Evolutionary conservation across 2,113 vertebrate species (phyloP).

Genomic region (Mesitornis unicolor): DNA sequence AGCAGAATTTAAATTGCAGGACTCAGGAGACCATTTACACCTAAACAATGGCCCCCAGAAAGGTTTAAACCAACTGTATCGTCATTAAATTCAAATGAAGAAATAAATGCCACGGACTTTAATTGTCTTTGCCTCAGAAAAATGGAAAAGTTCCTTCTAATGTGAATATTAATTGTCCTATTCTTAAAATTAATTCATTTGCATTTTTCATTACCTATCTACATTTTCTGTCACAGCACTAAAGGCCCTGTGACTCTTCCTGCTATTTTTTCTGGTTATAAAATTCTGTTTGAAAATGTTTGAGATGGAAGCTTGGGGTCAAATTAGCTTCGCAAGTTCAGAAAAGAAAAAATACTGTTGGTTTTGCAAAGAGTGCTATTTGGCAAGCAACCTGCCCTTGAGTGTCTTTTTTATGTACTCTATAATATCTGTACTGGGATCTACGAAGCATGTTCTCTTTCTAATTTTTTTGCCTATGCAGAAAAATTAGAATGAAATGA

Average conservation of each 20-base stretch:
- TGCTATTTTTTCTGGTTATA: not conserved
- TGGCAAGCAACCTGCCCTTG: not conserved
- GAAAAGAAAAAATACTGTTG: constrained; percentile 14
- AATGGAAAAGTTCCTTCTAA: not conserved
- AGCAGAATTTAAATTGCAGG: constrained; percentile 5
- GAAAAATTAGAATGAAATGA: constrained; percentile 37
- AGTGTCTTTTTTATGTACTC: not conserved
- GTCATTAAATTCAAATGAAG: constrained; percentile 47
- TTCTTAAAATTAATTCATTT: constrained; percentile 26
- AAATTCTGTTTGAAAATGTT: not conserved
- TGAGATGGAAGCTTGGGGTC: not conserved
- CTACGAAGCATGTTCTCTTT: not conserved
- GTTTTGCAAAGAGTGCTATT: constrained; percentile 10
- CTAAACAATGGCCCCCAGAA: not conserved
- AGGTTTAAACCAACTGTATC: not conserved
- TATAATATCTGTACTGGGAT: not conserved
- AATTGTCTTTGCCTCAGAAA: constrained; percentile 38
- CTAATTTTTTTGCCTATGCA: not conserved
- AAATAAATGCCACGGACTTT: not conserved
- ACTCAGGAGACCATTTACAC: not conserved
- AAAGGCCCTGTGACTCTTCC: not conserved
- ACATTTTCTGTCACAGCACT: not conserved
- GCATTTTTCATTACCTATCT: not conserved
- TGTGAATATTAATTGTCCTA: constrained; percentile 24
- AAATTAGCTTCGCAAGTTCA: not conserved